Conservation (phyloP, 1,140 invertebrate species). For the Eriocheir sinensis region DNA sequence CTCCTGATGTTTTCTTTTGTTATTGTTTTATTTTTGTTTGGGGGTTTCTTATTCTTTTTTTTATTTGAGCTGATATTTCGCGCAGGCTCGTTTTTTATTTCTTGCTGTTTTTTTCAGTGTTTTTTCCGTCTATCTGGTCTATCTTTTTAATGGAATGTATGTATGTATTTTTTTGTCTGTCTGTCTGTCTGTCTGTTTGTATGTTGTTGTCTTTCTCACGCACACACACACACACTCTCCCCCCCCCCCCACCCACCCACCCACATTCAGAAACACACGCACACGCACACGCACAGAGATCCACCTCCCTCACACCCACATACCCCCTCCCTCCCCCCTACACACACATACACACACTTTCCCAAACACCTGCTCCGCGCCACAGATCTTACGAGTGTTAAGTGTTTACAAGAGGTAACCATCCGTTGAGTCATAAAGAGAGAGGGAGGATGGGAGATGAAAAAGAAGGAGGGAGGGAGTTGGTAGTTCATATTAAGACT, state of each 20-base stretch:
- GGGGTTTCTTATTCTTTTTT: too few relatives aligned
- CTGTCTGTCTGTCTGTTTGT: neutral
- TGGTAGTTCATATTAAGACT: too few relatives aligned
- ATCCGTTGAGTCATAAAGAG: neutral
- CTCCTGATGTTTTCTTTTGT: too few relatives aligned
- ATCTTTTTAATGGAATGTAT: too few relatives aligned
- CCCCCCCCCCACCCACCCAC: neutral
- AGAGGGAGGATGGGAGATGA: neutral
- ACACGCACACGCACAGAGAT: neutral
- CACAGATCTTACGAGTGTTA: slow-evolving; percentile 12
- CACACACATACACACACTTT: too few relatives aligned
- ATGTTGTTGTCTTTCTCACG: neutral
- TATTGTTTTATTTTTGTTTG: too few relatives aligned
- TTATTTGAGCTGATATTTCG: too few relatives aligned
- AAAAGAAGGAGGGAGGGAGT: too few relatives aligned
- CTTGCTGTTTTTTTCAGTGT: neutral
- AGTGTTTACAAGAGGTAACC: neutral
- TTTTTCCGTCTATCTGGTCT: neutral
- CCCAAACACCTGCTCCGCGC: too few relatives aligned
- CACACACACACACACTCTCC: neutral
- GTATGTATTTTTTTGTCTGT: too few relatives aligned
- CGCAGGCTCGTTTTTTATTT: neutral
- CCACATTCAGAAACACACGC: too few relatives aligned
- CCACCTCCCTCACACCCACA: neutral
- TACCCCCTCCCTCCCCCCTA: neutral